Evolutionary conservation across 2,797 vertebrate species (phyloP).

Genomic region (Allobates femoralis): DNA sequence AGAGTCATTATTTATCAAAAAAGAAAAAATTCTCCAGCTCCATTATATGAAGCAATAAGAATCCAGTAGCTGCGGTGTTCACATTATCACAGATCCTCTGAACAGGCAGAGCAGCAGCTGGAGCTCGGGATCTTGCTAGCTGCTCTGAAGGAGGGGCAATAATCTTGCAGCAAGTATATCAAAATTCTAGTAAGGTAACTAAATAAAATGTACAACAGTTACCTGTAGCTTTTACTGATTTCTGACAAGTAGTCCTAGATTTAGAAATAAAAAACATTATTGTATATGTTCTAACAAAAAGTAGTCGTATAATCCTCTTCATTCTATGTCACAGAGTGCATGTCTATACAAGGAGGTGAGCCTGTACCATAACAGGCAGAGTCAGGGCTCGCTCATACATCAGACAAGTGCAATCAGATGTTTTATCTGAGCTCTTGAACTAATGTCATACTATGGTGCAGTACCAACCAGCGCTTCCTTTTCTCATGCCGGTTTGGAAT

Average conservation of each 20-base stretch:
- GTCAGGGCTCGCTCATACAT: no score
- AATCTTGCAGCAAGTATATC: neutral
- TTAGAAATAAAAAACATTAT: no score
- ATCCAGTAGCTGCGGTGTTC: constrained; percentile 70
- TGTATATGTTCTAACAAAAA: no score
- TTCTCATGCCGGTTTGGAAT: no score
- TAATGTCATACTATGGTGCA: no score
- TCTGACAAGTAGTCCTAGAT: neutral
- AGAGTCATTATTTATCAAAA: neutral
- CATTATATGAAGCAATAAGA: constrained; percentile 2
- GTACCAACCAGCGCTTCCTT: no score
- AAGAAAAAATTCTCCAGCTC: constrained; percentile 38
- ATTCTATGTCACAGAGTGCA: no score
- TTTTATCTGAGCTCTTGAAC: no score
- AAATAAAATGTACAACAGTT: neutral
- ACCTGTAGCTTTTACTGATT: neutral
- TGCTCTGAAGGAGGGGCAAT: constrained; percentile 69
- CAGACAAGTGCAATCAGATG: no score
- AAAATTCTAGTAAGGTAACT: neutral
- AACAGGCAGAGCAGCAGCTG: constrained; percentile 65
- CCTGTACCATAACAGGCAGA: no score
- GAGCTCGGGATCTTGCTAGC: constrained; percentile 57
- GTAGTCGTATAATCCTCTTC: no score
- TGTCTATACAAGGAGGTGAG: no score
- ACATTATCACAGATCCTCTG: constrained; percentile 63